Evolutionary conservation across 2,113 vertebrate species (phyloP), one percentile per base, ranked within the genome.

Genomic region (Phalacrocorax carbo): DNA sequence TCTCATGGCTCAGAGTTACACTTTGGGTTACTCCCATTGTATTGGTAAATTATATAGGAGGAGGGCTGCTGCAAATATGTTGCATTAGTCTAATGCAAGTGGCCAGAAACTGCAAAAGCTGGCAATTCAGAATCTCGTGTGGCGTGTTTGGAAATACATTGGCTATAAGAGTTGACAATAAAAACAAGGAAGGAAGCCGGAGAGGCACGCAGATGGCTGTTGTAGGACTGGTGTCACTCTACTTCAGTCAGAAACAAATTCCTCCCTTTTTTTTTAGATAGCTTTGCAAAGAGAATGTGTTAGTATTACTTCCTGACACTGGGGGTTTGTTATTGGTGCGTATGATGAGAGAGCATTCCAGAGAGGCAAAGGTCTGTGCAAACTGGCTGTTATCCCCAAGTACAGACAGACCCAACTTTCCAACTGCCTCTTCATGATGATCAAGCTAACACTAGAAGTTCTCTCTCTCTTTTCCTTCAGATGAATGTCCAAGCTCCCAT

Each of bases 231-330:
- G 16, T 90, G 62, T 75, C 88, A 55, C 54, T n/a, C 86, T 30
- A 18, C 44, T 79, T 26, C 64, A 68, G 64, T 34, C 73, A 84
- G 86, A 66, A 82, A 73, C 42, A 82, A 94, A 96, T 65, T 66
- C 65, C 60, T 62, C 83, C 29, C 80, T 65, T 25, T n/a, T 72
- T 82, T 70, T 73, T 49, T 14, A 82, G 86, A 84, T 81, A 93
- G 68, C 83, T 84, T 55, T 61, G 79, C 52, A 80, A 65, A 91
- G 76, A 88, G 90, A 91, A 91, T 91, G 76, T 93, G 80, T 62
- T 65, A 30, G 49, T 65, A 60, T 65, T 93, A 44, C 51, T 90
- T 94, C 93, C 90, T 93, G 87, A 75, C 83, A 21, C 51, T 34
- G 55, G 76, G 54, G 44, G 61, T 14, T 88, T 60, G 70, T 79